These are phyloP conservation scores for Turritopsis dohrnii DNA, from an alignment of 30 jellyfish, hydroid and myxozoan genomes.

Conservation along the genomic window DNA sequence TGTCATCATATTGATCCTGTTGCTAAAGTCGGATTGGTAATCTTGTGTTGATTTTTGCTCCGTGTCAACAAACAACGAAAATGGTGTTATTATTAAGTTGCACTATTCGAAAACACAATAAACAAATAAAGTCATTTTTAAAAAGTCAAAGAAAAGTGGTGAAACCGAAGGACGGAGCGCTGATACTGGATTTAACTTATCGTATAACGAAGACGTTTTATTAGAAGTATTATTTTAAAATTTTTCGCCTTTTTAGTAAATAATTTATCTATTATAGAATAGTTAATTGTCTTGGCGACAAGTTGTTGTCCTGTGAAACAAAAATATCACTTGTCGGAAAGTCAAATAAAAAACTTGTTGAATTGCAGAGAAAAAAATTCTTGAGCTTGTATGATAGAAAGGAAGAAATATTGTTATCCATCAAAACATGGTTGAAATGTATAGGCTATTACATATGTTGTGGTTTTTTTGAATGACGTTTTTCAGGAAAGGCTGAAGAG, in stretches of 20 bases:
- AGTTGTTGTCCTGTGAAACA: conserved; percentile 6
- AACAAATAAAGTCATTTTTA: neutral
- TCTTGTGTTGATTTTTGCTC: neutral
- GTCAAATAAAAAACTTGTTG: neutral
- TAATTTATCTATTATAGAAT: neutral
- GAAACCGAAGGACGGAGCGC: neutral
- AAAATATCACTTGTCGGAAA: neutral
- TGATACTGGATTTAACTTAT: neutral
- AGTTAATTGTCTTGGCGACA: conserved; percentile 19
- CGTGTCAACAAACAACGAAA: neutral
- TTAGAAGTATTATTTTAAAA: neutral
- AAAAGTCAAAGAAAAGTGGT: neutral
- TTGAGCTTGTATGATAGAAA: neutral
- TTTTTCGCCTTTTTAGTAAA: neutral
- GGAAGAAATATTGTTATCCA: neutral
- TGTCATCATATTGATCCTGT: neutral
- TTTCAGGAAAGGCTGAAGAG: neutral
- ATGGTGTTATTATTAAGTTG: neutral
- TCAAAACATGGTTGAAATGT: neutral
- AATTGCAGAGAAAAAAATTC: neutral
- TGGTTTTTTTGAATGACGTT: neutral
- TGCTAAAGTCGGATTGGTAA: neutral
- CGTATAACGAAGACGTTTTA: neutral
- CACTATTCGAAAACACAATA: neutral
- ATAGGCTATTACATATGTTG: neutral